Percentiles rank a stretch among this genome's conserved stretches.
These are phyloP conservation scores for Chrysina gloriosa DNA, from an alignment of 2,888 invertebrate genomes.

Conservation along the genomic window DNA sequence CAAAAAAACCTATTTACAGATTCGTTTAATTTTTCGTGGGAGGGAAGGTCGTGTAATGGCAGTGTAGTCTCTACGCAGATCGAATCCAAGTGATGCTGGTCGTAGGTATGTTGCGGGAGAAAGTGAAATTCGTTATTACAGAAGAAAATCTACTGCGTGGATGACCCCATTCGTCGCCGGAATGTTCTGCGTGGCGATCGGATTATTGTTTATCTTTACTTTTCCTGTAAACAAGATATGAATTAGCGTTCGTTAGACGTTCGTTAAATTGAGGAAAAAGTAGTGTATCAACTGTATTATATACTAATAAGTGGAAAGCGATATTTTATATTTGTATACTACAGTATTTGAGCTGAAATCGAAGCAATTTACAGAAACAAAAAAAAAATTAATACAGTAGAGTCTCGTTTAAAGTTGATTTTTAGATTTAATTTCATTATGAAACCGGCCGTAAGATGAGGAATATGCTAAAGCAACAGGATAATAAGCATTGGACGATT, in stretches of 20 bases:
- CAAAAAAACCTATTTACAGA: constrained; percentile 5
- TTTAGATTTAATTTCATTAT: too few species aligned
- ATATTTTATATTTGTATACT: not conserved
- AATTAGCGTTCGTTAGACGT: too few species aligned
- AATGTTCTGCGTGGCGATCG: constrained; percentile 85
- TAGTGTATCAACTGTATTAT: too few species aligned
- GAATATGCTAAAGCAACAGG: too few species aligned
- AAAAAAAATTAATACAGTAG: too few species aligned
- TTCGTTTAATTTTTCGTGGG: not conserved
- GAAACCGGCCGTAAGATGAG: too few species aligned
- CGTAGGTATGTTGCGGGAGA: not conserved
- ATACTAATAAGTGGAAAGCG: not conserved
- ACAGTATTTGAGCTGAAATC: too few species aligned
- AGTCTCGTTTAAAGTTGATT: too few species aligned
- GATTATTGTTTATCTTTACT: constrained; percentile 85
- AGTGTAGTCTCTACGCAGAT: not conserved
- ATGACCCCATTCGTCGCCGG: constrained; percentile 91
- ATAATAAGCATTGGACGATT: too few species aligned
- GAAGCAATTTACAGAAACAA: too few species aligned
- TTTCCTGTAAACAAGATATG: constrained; percentile 71
- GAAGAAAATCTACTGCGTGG: constrained; percentile 80
- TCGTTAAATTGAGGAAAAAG: too few species aligned
- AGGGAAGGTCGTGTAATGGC: constrained; percentile 7
- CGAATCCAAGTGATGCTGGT: not conserved
- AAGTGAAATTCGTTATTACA: constrained; percentile 63